A percentile compares a stretch with the other conserved stretches of the same genome.
Evolutionary conservation across 1,140 invertebrate species (phyloP).

Genomic region (Artemia franciscana): DNA sequence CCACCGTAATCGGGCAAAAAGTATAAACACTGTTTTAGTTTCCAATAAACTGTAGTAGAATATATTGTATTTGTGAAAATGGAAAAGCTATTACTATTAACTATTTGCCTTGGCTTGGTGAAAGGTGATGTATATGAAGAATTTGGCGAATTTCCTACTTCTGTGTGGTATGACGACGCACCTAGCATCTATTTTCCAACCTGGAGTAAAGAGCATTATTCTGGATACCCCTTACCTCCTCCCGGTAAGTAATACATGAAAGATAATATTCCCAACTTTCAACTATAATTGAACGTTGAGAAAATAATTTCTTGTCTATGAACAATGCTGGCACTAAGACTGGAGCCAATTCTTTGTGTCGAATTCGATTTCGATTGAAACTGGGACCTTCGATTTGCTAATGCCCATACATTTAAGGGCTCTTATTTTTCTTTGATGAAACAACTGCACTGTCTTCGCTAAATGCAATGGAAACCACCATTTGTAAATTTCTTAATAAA

Average conservation of each 20-base stretch:
- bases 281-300: background rate
- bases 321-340: background rate
- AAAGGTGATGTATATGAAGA: background rate
- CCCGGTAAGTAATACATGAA: background rate
- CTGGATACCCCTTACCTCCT: background rate
- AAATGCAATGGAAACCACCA: too few relatives aligned
- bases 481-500: too few relatives aligned
- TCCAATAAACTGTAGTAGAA: too few relatives aligned
- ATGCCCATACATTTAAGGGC: too few relatives aligned
- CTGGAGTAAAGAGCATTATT: background rate
- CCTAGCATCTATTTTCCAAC: background rate
- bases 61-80: too few relatives aligned
- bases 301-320: background rate
- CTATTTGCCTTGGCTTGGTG: background rate
- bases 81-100: too few relatives aligned
- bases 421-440: too few relatives aligned
- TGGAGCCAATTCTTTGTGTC: background rate
- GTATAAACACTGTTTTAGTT: too few relatives aligned
- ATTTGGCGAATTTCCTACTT: background rate
- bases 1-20: too few relatives aligned
- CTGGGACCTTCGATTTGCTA: too few relatives aligned
- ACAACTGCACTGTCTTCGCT: too few relatives aligned
- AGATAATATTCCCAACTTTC: background rate
- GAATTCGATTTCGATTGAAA: too few relatives aligned
- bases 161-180: background rate